Evolutionary conservation across 2,113 vertebrate genomes (phyloP), one percentile per base, ranked within the genome.

Genomic region (Hyla sarda): DNA sequence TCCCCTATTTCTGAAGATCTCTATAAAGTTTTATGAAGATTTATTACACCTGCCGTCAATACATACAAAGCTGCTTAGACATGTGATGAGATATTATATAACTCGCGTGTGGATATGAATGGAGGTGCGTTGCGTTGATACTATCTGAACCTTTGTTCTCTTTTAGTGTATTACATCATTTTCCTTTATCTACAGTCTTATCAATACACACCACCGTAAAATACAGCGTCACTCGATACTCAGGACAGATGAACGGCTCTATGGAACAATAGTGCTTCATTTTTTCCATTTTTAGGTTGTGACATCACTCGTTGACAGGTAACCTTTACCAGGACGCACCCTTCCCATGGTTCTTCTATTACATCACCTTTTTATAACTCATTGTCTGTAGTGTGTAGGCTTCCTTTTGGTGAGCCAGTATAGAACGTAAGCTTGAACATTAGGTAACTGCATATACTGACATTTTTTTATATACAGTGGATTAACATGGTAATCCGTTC

Each of bases 131-230:
- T 9, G 16, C 17, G 11, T 3, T 9, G 16, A 19, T 60, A 25
- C 30, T 10, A 37, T 34, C 45, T 62, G 3, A 37, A 65, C 79
- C 58, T 81, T 65, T 45, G 79, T 47, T 37, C 79, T 41, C 23
- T 65, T 17, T 13, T 13, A 10, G 6, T 65, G 19, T 28, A 41
- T 81, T 13, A 37, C 52, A 60, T 45, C 37, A 81, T 65, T 34
- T 69, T 81, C 12, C 79, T 28, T 58, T 45, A 47, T 37, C 19
- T 19, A 48, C 25, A 47, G 16, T 67, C 21, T 81, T 81, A 81
- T 81, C 79, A 30, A 81, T 48, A 65, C 14, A 48, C n/a, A 23
- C 19, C 56, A 17, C 34, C 78, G 62, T 81, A 81, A 81, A 81
- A 25, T 10, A 54, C 14, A 52, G 9, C 76, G 7, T 23, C 48